Conservation (phyloP, 1,140 invertebrate species). For the Drosophila leontia region DNA sequence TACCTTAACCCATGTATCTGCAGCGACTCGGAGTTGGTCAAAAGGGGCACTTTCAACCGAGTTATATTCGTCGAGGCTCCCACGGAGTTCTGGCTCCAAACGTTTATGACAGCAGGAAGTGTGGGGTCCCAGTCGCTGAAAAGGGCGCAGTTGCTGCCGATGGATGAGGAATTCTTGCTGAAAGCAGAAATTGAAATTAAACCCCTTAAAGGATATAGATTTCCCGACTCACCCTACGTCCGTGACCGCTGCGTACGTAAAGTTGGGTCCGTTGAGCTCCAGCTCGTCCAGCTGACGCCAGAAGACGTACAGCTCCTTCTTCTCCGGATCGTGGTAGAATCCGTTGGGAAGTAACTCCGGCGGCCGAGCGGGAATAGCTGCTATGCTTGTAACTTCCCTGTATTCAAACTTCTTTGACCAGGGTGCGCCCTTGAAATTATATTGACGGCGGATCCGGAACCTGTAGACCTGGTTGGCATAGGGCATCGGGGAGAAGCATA, state of each 20-base stretch:
- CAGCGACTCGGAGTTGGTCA: neutral
- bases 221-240: neutral
- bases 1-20: neutral
- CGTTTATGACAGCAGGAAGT: neutral
- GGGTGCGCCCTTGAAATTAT: no score
- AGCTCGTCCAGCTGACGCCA: slow-evolving; percentile 1
- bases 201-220: neutral
- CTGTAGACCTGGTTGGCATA: no score
- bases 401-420: no score
- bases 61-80: neutral
- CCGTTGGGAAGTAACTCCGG: neutral
- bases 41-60: neutral
- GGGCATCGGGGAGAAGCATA: no score
- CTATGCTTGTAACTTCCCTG: no score
- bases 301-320: neutral
- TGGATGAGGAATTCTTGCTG: neutral
- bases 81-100: slow-evolving; percentile 2
- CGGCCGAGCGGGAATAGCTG: neutral
- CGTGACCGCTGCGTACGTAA: neutral
- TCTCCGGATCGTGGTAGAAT: neutral
- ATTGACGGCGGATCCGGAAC: no score
- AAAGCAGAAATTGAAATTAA: neutral
- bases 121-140: neutral
- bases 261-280: slow-evolving; percentile 5
- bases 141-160: neutral